phyloP scores from a whole-genome alignment of 2,888 invertebrate species.

The Agrochola litura region DNA sequence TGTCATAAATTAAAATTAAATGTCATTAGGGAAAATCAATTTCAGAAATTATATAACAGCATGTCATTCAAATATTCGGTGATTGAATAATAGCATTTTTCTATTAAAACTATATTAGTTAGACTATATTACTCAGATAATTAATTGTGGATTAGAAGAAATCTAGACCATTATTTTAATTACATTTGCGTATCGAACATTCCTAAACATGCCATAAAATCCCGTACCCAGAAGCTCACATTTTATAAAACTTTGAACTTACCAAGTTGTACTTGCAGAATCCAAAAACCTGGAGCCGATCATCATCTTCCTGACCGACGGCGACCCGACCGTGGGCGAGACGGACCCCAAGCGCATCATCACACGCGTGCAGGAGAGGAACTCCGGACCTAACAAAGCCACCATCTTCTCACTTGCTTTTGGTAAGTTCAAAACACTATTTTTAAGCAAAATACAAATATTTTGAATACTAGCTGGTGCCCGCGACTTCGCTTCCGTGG shows the following conservation, averaged over 20 bases:
- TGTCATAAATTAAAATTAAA: too few species aligned
- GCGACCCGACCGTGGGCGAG: constrained; percentile 92
- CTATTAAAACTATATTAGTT: too few species aligned
- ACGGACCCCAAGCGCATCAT: constrained; percentile 89
- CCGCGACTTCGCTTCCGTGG: too few species aligned
- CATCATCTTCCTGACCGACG: constrained; percentile 92
- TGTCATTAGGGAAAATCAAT: too few species aligned
- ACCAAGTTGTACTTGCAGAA: constrained; percentile 60
- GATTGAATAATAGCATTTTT: too few species aligned
- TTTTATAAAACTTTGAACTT: background rate
- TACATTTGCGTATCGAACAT: background rate
- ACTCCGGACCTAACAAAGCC: constrained; percentile 84
- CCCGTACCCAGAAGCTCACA: background rate
- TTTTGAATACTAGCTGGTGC: too few species aligned
- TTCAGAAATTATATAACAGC: too few species aligned
- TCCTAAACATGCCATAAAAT: background rate
- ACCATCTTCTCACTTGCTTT: constrained; percentile 93
- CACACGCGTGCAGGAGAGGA: constrained; percentile 87
- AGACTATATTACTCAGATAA: background rate
- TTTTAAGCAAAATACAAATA: too few species aligned
- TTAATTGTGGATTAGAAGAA: background rate
- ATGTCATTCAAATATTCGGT: too few species aligned
- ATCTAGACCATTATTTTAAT: background rate
- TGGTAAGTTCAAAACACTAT: constrained; percentile 72
- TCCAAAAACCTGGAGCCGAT: constrained; percentile 89